Evolutionary conservation across 1,140 invertebrate genomes (phyloP).

Genomic region (Calliphora vicina): DNA sequence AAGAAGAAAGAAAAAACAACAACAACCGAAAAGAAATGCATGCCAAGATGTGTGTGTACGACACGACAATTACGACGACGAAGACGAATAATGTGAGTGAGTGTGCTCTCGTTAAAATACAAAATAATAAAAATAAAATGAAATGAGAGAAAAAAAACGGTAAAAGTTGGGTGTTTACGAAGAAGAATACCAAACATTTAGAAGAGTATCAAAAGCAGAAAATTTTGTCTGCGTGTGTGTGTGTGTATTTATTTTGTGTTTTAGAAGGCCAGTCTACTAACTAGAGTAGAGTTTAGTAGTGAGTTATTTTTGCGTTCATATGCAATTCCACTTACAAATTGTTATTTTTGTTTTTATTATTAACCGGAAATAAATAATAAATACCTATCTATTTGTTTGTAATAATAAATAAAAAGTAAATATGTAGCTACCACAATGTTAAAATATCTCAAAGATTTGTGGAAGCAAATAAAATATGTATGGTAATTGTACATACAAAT

Average conservation of each 20-base stretch:
- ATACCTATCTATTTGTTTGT: background rate
- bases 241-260: background rate
- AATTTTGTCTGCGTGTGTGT: background rate
- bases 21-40: background rate
- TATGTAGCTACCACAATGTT: too few relatives aligned
- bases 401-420: background rate
- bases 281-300: background rate
- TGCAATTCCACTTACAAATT: background rate
- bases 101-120: background rate
- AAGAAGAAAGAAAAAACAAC: background rate
- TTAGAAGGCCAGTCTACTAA: background rate
- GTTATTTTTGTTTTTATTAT: conserved; percentile 5
- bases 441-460: too few relatives aligned
- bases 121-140: background rate
- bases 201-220: background rate
- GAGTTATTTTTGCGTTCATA: background rate
- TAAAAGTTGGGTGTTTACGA: conserved; percentile 13
- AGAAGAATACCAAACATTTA: conserved; percentile 14
- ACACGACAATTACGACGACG: background rate
- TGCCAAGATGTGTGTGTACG: background rate
- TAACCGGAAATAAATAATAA: conserved; percentile 14
- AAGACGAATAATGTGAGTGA: background rate
- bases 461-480: too few relatives aligned
- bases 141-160: conserved; percentile 1
- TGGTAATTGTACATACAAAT: too few relatives aligned